These are phyloP conservation scores for Chaetorhynchus papuensis DNA, from an alignment of 2,113 vertebrate species.

Conservation along the genomic window DNA sequence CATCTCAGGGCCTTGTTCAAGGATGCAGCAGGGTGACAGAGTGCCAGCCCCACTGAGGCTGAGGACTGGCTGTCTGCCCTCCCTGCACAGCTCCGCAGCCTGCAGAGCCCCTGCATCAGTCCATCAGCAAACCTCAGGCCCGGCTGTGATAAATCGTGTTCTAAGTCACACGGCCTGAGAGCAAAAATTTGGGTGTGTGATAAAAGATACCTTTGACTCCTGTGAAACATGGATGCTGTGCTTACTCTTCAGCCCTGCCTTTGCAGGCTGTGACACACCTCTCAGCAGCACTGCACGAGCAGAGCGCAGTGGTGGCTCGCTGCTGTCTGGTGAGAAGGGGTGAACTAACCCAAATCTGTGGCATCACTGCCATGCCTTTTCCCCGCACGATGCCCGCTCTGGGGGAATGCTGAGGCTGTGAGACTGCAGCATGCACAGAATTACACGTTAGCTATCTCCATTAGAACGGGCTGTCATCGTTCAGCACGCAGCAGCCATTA, in stretches of 20 bases:
- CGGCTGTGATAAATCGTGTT: not conserved
- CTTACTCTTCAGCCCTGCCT: not conserved
- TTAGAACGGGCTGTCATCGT: conserved; percentile 63
- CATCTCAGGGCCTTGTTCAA: not conserved
- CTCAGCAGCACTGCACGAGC: not conserved
- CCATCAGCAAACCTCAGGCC: not conserved
- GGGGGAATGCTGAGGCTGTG: not conserved
- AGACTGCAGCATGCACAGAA: conserved; percentile 24
- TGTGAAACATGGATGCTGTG: not conserved
- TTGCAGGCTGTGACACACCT: not conserved
- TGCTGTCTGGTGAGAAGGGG: not conserved
- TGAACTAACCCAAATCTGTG: not conserved
- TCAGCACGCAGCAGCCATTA: conserved; percentile 56
- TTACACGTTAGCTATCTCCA: conserved; percentile 53
- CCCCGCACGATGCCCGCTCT: not conserved
- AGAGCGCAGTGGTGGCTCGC: rapidly evolving
- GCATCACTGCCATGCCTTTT: not conserved
- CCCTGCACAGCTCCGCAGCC: not conserved
- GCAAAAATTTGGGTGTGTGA: not conserved
- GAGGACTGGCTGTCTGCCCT: not conserved
- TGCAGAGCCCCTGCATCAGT: not conserved
- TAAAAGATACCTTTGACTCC: not conserved
- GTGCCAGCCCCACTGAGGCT: not conserved
- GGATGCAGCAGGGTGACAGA: not conserved
- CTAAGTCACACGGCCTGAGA: not conserved